Percentiles rank a stretch among this genome's conserved stretches.
phyloP scores from a whole-genome alignment of 2,113 vertebrate genomes.

The Sinocyclocheilus anophthalmus region DNA sequence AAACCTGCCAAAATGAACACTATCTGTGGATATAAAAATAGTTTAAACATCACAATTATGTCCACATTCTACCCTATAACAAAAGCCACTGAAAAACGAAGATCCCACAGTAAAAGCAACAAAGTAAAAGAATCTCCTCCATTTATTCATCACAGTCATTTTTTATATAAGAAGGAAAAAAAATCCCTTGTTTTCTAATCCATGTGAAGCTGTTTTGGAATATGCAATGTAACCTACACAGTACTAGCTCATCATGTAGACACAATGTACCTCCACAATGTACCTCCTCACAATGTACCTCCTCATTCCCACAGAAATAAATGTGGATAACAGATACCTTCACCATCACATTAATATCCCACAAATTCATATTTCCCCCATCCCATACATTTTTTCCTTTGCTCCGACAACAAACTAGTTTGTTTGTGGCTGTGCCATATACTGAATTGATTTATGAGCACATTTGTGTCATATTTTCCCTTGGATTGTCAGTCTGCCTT shows the following conservation, averaged over 20 bases:
- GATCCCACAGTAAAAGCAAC: too few species aligned
- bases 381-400: constrained; percentile 60
- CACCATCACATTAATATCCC: too few species aligned
- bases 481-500: constrained; percentile 72
- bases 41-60: too few species aligned
- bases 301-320: constrained; percentile 68
- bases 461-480: constrained; percentile 80
- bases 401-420: constrained; percentile 74
- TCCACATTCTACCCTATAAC: too few species aligned
- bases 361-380: too few species aligned
- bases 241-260: constrained; percentile 68
- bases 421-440: constrained; percentile 78
- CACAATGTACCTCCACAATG: constrained; percentile 55
- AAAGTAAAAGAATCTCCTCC: too few species aligned
- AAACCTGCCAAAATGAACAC: too few species aligned
- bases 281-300: constrained; percentile 59
- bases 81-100: too few species aligned
- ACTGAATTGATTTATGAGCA: constrained; percentile 81
- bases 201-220: constrained; percentile 69
- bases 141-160: too few species aligned
- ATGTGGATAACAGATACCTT: constrained; percentile 62
- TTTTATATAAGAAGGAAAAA: too few species aligned
- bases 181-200: constrained; percentile 50
- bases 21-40: too few species aligned
- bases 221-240: constrained; percentile 64